Evolutionary conservation across 1,140 invertebrate species (phyloP).

Genomic region (Camponotus pennsylvanicus): DNA sequence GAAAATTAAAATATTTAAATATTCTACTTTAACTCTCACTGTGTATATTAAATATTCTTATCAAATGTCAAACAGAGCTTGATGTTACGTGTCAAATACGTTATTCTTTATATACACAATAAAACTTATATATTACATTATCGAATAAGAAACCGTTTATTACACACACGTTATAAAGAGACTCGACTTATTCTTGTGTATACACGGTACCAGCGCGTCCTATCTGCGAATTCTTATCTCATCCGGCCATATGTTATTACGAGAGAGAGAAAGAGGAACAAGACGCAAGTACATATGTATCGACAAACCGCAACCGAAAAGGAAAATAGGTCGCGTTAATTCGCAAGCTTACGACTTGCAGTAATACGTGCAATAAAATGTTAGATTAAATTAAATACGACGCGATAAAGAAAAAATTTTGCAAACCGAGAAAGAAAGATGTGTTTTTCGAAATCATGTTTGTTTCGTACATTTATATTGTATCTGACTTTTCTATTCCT

Average conservation of each 20-base stretch:
- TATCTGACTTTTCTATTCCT: background rate
- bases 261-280: background rate
- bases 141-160: background rate
- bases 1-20: background rate
- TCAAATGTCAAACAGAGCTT: background rate
- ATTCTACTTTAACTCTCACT: background rate
- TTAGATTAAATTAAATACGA: background rate
- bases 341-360: background rate
- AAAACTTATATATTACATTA: background rate
- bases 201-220: background rate
- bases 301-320: background rate
- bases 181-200: background rate
- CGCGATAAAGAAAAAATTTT: background rate
- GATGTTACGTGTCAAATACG: no score
- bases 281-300: background rate
- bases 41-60: background rate
- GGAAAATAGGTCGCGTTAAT: background rate
- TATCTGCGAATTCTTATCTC: conserved; percentile 15
- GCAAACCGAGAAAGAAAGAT: background rate
- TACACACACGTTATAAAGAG: background rate
- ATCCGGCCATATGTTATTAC: background rate
- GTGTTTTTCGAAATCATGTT: background rate
- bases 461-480: background rate
- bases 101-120: background rate
- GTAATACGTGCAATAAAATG: no score